Evolutionary conservation across 1,140 invertebrate species (phyloP).

Genomic region (Trichonephila clavipes): DNA sequence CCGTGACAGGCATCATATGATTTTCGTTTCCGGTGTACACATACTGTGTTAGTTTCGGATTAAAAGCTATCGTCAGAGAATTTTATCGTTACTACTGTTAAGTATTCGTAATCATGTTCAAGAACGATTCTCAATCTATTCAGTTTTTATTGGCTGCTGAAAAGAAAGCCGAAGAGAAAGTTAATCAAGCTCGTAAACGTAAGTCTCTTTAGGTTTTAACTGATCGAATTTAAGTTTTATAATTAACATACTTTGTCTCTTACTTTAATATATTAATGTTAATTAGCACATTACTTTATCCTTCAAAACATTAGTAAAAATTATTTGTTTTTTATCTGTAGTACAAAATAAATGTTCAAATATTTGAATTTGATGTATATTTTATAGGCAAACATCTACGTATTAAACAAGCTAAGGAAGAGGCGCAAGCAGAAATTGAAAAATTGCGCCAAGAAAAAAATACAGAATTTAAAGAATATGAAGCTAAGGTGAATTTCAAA

Average conservation of each 20-base stretch:
- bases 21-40: slow-evolving; percentile 2
- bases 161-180: slow-evolving; percentile 99
- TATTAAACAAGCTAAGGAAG: slow-evolving; percentile 99
- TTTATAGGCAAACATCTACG: slow-evolving; percentile 94
- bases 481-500: slow-evolving; percentile 63
- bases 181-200: slow-evolving; percentile 98
- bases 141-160: slow-evolving; percentile 98
- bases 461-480: slow-evolving; percentile 86
- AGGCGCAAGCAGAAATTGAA: slow-evolving; percentile 99
- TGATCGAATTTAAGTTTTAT: neutral
- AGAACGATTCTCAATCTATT: slow-evolving; percentile 89
- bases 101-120: slow-evolving; percentile 41
- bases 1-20: slow-evolving; percentile 35
- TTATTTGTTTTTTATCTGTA: neutral
- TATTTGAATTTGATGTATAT: neutral
- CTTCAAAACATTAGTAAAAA: neutral
- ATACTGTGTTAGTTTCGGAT: neutral
- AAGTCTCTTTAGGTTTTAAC: slow-evolving; percentile 82
- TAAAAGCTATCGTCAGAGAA: too few relatives aligned
- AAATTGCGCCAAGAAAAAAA: slow-evolving; percentile 96
- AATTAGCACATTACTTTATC: too few relatives aligned
- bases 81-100: neutral
- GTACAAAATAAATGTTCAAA: neutral
- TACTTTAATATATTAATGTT: too few relatives aligned
- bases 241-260: neutral